Percentiles rank a stretch among this genome's conserved stretches.
phyloP scores from a whole-genome alignment of 2,888 invertebrate species.

The Agrochola macilenta region DNA sequence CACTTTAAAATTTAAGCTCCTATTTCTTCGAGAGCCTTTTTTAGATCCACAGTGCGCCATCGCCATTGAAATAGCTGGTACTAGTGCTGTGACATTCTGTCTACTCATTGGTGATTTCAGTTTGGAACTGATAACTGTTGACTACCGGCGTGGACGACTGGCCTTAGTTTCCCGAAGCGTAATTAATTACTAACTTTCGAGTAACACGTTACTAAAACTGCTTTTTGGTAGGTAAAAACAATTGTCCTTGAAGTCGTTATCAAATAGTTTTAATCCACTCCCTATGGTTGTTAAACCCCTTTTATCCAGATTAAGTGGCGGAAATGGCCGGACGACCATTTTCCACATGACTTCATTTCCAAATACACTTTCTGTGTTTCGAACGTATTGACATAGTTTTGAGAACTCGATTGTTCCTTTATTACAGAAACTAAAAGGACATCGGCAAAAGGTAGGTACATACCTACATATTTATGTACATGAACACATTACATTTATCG shows the following conservation, averaged over 20 bases:
- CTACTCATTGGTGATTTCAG: too few relatives aligned
- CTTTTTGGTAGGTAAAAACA: neutral
- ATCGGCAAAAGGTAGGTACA: neutral
- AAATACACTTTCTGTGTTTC: constrained; percentile 43
- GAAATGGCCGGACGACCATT: constrained; percentile 24
- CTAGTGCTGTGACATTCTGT: neutral
- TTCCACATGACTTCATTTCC: constrained; percentile 35
- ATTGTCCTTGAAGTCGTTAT: neutral
- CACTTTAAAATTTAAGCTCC: too few relatives aligned
- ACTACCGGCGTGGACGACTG: neutral
- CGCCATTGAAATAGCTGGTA: too few relatives aligned
- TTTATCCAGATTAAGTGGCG: constrained; percentile 33
- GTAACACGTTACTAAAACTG: neutral
- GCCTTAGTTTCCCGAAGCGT: neutral
- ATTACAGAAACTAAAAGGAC: constrained; percentile 14
- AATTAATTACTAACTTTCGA: neutral
- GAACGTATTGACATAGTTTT: constrained; percentile 42
- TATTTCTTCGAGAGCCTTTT: too few relatives aligned
- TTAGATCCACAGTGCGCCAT: too few relatives aligned
- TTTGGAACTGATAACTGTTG: neutral
- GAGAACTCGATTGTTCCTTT: constrained; percentile 18
- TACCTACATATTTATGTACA: neutral
- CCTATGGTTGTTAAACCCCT: constrained; percentile 2
- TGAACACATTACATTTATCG: neutral
- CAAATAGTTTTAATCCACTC: constrained; percentile 22